Evolutionary conservation across 2,888 invertebrate genomes (phyloP).

Genomic region (Drosophila atripex): DNA sequence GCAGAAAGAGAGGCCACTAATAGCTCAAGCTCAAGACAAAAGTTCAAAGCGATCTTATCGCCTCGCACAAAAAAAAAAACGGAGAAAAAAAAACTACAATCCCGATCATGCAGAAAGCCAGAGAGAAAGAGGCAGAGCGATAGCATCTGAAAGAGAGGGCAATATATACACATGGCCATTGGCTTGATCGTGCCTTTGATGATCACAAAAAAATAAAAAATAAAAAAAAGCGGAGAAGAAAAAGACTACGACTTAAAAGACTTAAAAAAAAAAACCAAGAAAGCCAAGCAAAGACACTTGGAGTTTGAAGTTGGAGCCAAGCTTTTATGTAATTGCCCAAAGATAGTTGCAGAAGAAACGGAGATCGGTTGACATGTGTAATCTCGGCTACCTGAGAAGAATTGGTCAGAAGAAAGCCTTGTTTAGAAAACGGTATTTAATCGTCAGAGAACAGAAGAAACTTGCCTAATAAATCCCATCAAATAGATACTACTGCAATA

Average conservation of each 20-base stretch:
- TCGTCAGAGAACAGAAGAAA: too few relatives aligned
- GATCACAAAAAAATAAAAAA: conserved; percentile 43
- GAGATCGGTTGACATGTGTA: conserved; percentile 29
- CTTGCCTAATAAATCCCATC: too few relatives aligned
- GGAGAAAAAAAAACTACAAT: conserved; percentile 5
- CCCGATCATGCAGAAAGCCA: conserved; percentile 10
- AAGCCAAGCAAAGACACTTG: conserved; percentile 33
- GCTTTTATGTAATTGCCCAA: conserved; percentile 73
- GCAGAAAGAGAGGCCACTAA: conserved; percentile 39
- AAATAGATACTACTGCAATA: too few relatives aligned
- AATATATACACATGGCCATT: conserved; percentile 38
- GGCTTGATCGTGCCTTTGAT: conserved; percentile 69
- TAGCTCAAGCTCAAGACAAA: conserved; percentile 58
- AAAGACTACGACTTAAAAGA: conserved; percentile 44
- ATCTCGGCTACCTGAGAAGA: conserved; percentile 9
- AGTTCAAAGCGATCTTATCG: conserved; percentile 80
- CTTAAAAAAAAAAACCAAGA: conserved; percentile 28
- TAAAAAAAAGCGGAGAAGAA: conserved; percentile 14
- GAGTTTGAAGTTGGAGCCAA: conserved; percentile 50
- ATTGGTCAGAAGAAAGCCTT: neutral
- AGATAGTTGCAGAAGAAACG: conserved; percentile 41
- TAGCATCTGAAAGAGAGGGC: conserved; percentile 19
- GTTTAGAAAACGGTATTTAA: too few relatives aligned
- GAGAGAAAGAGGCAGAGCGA: conserved; percentile 4
- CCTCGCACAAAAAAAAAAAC: conserved; percentile 17